Evolutionary conservation across 2,888 invertebrate genomes (phyloP), one percentile per base, ranked within the genome.

Genomic region (Pachymerium ferrugineum): DNA sequence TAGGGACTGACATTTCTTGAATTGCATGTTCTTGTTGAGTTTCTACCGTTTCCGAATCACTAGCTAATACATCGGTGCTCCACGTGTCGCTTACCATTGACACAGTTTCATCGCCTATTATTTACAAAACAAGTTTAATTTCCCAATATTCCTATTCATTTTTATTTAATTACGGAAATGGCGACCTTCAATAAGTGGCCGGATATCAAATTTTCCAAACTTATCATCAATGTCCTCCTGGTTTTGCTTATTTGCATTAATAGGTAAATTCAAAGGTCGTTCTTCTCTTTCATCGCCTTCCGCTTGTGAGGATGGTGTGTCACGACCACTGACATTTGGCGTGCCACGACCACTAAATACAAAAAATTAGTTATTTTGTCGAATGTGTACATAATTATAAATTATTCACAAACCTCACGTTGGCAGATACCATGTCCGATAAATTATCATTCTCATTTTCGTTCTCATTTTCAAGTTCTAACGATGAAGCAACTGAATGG

Each of bases 11-110:
- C 16, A 73, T 72, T 31, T 76, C 74, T n/a, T 76, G 75, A 19
- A 75, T 19, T 12, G 72, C 42, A 16, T 75, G 38, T 30, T 76
- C 76, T 6, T 38, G 67, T 28, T 68, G 73, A 4, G 35, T 4
- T 77, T 95, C 96, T 62, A 94, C 88, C 19, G 92, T 92, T 84
- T 98, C 98, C 12, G 94, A 95, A 83, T 98, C 98, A 74, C 95
- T 96, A 0, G 97, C 97, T 74, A 97, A 84, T 69, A 98, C 98
- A 83, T 98, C 98, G 0, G 98, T 98, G 78, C 96, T 96, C 98
- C 98, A 98, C 0, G 97, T 97, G 82, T 99, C 98, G 69, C 96
- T 96, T 78, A 98, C 96, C 80, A 97, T 90, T 38, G 97, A 97
- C 78, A 96, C 91, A 0, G 96, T 96, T 84, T 98, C 98, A 82